Evolutionary conservation across 2,888 invertebrate species (phyloP).

Genomic region (Cyclophora albipunctata): DNA sequence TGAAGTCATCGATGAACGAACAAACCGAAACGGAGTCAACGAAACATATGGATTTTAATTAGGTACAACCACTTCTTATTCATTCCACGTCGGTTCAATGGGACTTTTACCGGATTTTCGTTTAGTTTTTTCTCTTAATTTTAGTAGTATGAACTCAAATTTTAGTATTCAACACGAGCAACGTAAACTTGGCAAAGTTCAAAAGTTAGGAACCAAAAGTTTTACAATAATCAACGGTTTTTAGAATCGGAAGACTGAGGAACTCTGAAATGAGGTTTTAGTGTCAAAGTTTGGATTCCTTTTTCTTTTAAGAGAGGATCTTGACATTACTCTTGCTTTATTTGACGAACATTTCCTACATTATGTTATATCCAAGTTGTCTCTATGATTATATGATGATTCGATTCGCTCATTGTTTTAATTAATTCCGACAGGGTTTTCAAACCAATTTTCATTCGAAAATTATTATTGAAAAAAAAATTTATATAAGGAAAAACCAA

Average conservation of each 20-base stretch:
- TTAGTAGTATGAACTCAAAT: constrained; percentile 33
- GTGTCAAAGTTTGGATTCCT: too few relatives aligned
- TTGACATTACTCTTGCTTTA: too few relatives aligned
- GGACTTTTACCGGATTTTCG: constrained; percentile 28
- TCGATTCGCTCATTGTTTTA: too few relatives aligned
- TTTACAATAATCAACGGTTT: constrained; percentile 43
- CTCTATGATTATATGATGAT: too few relatives aligned
- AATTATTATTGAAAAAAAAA: too few relatives aligned
- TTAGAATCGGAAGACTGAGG: constrained; percentile 12
- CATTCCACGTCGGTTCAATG: constrained; percentile 21
- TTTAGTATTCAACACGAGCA: constrained; percentile 47
- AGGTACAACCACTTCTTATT: constrained; percentile 17
- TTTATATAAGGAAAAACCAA: too few relatives aligned
- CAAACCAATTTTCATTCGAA: too few relatives aligned
- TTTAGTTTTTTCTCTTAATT: constrained; percentile 38
- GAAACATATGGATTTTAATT: constrained; percentile 26
- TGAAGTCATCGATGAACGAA: constrained; percentile 4
- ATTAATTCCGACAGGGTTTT: too few relatives aligned
- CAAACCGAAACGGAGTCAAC: constrained; percentile 5
- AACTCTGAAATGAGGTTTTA: constrained; percentile 25
- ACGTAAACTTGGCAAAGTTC: constrained; percentile 40
- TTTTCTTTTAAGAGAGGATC: too few relatives aligned
- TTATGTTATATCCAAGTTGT: too few relatives aligned
- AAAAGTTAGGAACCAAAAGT: constrained; percentile 36
- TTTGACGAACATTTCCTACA: too few relatives aligned